These are phyloP conservation scores for Arion vulgaris DNA, from an alignment of 1,140 invertebrate genomes.

Conservation along the genomic window DNA sequence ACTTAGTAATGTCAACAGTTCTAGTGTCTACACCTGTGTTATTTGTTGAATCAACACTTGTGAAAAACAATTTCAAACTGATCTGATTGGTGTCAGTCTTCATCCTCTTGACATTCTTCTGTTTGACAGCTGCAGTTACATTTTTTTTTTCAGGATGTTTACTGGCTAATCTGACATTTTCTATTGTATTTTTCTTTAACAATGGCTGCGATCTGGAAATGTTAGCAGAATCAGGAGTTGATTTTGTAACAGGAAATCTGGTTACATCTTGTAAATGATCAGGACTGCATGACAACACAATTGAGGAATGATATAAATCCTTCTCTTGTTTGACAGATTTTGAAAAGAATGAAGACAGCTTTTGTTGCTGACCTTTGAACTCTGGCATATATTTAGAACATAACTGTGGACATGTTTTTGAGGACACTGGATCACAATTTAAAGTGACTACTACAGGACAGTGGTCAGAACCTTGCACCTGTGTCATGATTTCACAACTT, in stretches of 20 bases:
- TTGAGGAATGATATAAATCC: background rate
- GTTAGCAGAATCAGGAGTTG: background rate
- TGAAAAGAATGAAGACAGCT: slow-evolving; percentile 72
- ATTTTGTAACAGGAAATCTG: background rate
- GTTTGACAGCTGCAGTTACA: background rate
- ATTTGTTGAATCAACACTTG: slow-evolving; percentile 28
- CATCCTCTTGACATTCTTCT: slow-evolving; percentile 29
- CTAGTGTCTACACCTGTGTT: background rate
- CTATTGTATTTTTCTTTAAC: background rate
- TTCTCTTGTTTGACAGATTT: slow-evolving; percentile 28
- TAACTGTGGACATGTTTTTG: slow-evolving; percentile 67
- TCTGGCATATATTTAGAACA: slow-evolving; percentile 76
- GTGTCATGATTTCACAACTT: slow-evolving; percentile 70
- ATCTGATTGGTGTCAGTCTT: slow-evolving; percentile 42
- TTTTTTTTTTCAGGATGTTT: background rate
- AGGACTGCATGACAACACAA: background rate
- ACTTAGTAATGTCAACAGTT: background rate
- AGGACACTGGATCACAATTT: slow-evolving; percentile 56
- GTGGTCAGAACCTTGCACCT: slow-evolving; percentile 78
- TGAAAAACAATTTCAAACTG: slow-evolving; percentile 52
- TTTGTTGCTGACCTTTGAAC: slow-evolving; percentile 75
- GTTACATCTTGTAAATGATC: background rate
- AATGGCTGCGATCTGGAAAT: background rate
- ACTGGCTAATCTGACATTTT: background rate
- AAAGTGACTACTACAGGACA: slow-evolving; percentile 75